phyloP scores from a whole-genome alignment of 1,140 invertebrate species.

The Drosophila dunni region DNA sequence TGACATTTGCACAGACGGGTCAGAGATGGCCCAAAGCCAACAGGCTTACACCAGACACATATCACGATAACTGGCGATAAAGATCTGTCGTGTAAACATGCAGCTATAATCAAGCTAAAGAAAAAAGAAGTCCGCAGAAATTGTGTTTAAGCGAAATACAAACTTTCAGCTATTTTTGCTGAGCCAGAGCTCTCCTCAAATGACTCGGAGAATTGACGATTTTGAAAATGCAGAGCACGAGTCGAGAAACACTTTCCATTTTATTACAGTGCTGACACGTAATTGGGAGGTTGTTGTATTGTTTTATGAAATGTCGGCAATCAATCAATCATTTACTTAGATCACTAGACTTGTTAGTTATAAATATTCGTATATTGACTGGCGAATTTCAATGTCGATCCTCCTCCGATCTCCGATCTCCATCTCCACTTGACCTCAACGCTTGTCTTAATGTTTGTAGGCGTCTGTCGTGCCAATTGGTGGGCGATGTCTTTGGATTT shows the following conservation, averaged over 20 bases:
- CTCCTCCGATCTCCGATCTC: slow-evolving; percentile 13
- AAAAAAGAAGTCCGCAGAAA: background rate
- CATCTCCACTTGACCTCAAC: slow-evolving; percentile 65
- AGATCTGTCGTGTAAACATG: slow-evolving; percentile 2
- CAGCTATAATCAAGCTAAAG: background rate
- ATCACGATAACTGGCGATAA: slow-evolving; percentile 11
- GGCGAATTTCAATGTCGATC: slow-evolving; percentile 63
- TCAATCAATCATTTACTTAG: slow-evolving; percentile 47
- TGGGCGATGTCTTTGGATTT: slow-evolving; percentile 38
- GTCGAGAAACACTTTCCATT: slow-evolving; percentile 54
- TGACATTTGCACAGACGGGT: slow-evolving; percentile 52
- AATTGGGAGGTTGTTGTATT: slow-evolving; percentile 15
- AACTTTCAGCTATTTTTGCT: slow-evolving; percentile 32
- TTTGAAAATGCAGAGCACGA: slow-evolving; percentile 66
- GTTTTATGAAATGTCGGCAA: slow-evolving; percentile 20
- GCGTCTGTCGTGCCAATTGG: slow-evolving; percentile 20
- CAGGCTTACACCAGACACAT: slow-evolving; percentile 8
- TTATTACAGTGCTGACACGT: slow-evolving; percentile 19
- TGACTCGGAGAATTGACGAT: slow-evolving; percentile 19
- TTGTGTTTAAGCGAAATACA: background rate
- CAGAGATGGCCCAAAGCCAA: slow-evolving; percentile 16
- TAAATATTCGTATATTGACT: background rate
- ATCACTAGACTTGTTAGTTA: slow-evolving; percentile 12
- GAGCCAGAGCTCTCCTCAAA: slow-evolving; percentile 18
- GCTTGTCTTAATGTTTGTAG: slow-evolving; percentile 6